Evolutionary conservation across 2,888 invertebrate genomes (phyloP), one percentile per base, ranked within the genome.

Genomic region (Acronicta alni): DNA sequence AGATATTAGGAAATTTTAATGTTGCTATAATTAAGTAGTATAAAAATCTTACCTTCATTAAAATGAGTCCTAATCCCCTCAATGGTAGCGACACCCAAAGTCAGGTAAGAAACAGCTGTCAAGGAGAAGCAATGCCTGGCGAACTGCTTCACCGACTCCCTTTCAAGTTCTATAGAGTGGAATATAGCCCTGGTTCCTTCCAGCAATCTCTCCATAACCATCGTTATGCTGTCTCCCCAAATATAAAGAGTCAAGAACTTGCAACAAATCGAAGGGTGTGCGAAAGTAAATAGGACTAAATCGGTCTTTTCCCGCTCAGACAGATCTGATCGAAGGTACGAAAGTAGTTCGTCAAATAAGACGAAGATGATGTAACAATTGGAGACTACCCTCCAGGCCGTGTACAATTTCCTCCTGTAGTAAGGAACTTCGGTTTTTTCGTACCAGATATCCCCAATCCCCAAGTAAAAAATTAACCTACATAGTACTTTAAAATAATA

Each of bases 401-500:
- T 60, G 44, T 88, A 88, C 0, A 84, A 3, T 3, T 57, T 51
- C 39, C 72, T 77, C 3, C 70, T 52, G 2, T 49, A 57, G 23
- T 39, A 61, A 0, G 79, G 68, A 3, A 65, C 53, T n/a, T 66
- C 56, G 0, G 37, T 49, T 17, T 72, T 60, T 58, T 86, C 86
- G 52, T 86, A 87, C 89, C 89, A 89, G 45, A 78, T 82, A 9
- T 84, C 76, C 0, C 87, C 87, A 23, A 85, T 58, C 0, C 89
- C 89, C 2, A 85, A 59, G 17, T 75, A 83, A 67, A 79, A 87
- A 3, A 89, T 67, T 3, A 70, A 17, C 39, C 59, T 67, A 61
- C 86, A 88, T 18, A 89, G 70, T 9, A 59, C 32, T 71, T 85
- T 86, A 10, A 85, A 56, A 51, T 72, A 86, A 46, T 81, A 69